Conservation (phyloP, 92 coral and sea anemone species). For the Blastomussa wellsi region DNA sequence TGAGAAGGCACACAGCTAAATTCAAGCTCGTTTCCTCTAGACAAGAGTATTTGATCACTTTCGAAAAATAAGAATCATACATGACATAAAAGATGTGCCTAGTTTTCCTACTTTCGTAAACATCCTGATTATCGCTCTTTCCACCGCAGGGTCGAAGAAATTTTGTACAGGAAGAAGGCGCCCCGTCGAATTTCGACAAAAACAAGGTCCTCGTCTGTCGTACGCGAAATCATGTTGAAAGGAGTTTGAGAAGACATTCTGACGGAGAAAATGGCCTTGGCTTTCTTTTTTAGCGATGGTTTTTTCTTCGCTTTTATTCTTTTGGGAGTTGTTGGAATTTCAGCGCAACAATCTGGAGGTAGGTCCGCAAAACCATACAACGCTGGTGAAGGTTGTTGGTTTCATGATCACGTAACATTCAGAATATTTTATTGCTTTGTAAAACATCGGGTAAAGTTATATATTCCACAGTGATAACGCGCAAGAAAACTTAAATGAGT, state of each 20-base stretch:
- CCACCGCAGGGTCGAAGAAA: conserved; percentile 3
- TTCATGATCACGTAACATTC: not conserved
- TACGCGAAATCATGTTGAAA: conserved; percentile 11
- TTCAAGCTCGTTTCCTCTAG: not conserved
- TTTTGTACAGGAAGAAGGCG: conserved; percentile 10
- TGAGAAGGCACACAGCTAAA: not conserved
- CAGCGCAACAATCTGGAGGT: conserved; percentile 35
- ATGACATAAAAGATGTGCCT: not conserved
- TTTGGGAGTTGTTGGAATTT: conserved; percentile 10
- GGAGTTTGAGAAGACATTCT: not conserved
- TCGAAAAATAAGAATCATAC: not conserved
- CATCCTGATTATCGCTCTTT: conserved; percentile 21
- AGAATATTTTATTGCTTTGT: not conserved
- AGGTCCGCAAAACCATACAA: conserved; percentile 17
- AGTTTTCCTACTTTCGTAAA: conserved; percentile 11
- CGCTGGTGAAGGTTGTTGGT: conserved; percentile 4
- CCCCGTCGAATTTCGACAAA: not conserved
- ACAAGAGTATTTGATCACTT: not conserved
- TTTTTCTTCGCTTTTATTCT: conserved; percentile 3
- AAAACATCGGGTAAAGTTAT: not conserved
- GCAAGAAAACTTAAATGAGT: not conserved
- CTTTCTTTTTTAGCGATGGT: not conserved
- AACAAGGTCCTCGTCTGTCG: not conserved
- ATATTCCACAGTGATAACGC: not conserved
- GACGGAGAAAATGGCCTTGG: not conserved